Evolutionary conservation across 2,113 vertebrate species (phyloP), one percentile per base, ranked within the genome.

Genomic region (Oreochromis niloticus): DNA sequence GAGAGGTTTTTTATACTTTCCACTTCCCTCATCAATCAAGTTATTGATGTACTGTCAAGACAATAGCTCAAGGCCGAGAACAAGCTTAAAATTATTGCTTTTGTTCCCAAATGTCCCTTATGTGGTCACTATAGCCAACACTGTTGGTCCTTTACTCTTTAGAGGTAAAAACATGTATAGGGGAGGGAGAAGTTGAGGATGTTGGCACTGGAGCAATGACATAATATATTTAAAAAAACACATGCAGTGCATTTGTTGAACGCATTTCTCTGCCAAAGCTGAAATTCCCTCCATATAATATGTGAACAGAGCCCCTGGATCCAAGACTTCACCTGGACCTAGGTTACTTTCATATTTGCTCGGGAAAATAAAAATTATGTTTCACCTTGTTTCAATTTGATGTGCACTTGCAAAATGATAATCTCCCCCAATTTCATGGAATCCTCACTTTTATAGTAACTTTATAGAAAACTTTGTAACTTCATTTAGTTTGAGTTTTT

Each of bases 11-110:
- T 16, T 30, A 43, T 17, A n/a, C 30, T n/a, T 34, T 27, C 34
- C 16, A 24, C 36, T 73, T 34, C 68, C 9, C 68, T 73, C 41
- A 17, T 73, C 66, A 73, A 73, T 39, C 39, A 46, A 46, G 68
- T 46, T 73, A 41, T 4, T 24, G 63, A 68, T 1, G 3, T 24
- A 71, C 36, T 71, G 6, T 71, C n/a, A 71, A 24, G 66, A 14
- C n/a, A 63, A n/a, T n/a, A 63, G 32, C 17, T 9, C 11, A 13
- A 41, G 22, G 36, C 34, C n/a, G 17, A 27, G 39, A 73, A 46
- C 6, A 2, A 73, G 22, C 41, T 73, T 46, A 4, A 27, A 73
- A 71, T 43, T 16, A 71, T 71, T 71, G 66, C 36, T 73, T 73
- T 46, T 73, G 68, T 46, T 73, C 3, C 27, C 19, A 36, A 24